phyloP scores from a whole-genome alignment of 2,797 vertebrate genomes.

The Bradypodion pumilum region DNA sequence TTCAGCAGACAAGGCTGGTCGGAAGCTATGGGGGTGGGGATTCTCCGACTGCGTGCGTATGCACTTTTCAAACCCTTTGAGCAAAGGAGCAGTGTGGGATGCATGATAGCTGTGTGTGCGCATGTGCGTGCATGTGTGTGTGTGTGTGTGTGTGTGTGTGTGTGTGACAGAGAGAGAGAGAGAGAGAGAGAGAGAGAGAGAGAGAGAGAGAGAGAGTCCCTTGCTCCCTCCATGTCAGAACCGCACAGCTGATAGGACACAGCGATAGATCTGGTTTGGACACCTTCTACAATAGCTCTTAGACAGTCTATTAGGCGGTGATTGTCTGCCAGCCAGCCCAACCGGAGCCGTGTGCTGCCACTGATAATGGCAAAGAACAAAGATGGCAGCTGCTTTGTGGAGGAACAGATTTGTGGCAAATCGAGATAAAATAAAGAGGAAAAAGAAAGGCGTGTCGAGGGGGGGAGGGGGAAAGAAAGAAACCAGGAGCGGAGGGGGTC shows the following conservation, averaged over 20 bases:
- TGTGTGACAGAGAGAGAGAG: neutral
- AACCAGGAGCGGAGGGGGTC: neutral
- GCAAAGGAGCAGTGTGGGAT: neutral
- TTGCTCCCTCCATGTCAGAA: slow-evolving; percentile 16
- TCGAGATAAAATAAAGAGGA: slow-evolving; percentile 79
- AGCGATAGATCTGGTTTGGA: slow-evolving; percentile 70
- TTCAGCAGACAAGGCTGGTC: neutral
- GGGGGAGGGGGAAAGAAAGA: neutral
- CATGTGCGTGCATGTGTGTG: neutral
- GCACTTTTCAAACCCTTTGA: neutral
- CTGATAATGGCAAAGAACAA: slow-evolving; percentile 78
- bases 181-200: neutral
- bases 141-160: neutral
- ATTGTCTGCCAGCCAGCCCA: slow-evolving; percentile 75
- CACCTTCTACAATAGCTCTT: slow-evolving; percentile 71
- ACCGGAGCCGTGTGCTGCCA: slow-evolving; percentile 62
- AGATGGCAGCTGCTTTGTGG: slow-evolving; percentile 80
- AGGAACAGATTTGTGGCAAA: slow-evolving; percentile 77
- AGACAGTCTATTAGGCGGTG: slow-evolving; percentile 72
- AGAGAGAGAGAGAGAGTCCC: neutral
- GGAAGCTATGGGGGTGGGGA: neutral
- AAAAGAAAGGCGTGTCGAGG: slow-evolving; percentile 60
- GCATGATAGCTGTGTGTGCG: neutral
- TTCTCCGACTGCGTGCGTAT: too few species aligned
- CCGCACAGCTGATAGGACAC: slow-evolving; percentile 61